phyloP scores from a whole-genome alignment of 2,797 vertebrate genomes.

The Leucoraja ocellata region DNA sequence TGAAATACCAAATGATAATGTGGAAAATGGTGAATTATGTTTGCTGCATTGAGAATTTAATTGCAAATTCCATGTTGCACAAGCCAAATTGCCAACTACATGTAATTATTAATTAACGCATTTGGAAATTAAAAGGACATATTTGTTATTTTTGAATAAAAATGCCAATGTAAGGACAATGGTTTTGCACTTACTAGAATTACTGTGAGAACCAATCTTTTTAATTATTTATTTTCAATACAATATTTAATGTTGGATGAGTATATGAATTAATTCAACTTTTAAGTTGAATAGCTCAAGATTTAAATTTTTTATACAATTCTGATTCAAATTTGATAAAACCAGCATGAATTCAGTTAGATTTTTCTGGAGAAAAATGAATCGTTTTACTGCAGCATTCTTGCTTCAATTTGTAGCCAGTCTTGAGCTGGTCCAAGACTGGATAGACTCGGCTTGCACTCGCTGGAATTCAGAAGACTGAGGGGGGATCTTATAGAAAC shows the following conservation, averaged over 20 bases:
- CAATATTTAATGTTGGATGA: background rate
- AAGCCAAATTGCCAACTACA: background rate
- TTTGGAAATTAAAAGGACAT: background rate
- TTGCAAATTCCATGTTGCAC: background rate
- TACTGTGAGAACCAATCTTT: background rate
- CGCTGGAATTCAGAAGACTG: no score
- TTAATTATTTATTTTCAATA: background rate
- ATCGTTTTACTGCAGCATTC: background rate
- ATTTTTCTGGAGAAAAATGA: background rate
- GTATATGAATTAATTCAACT: background rate
- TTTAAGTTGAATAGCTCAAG: background rate
- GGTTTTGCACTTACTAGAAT: background rate
- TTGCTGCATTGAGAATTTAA: background rate
- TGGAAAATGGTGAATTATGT: background rate
- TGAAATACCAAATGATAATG: constrained; percentile 16
- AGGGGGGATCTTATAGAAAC: no score
- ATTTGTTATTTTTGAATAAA: background rate
- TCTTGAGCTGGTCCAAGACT: background rate
- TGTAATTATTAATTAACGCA: background rate
- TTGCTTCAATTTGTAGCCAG: background rate
- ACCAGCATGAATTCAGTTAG: background rate
- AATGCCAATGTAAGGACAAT: background rate
- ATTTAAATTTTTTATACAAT: background rate
- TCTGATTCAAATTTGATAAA: background rate
- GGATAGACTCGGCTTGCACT: no score